A percentile compares a stretch with the other conserved stretches of the same genome.
phyloP scores from a whole-genome alignment of 2,888 invertebrate species.

The Physocephala rufipes region DNA sequence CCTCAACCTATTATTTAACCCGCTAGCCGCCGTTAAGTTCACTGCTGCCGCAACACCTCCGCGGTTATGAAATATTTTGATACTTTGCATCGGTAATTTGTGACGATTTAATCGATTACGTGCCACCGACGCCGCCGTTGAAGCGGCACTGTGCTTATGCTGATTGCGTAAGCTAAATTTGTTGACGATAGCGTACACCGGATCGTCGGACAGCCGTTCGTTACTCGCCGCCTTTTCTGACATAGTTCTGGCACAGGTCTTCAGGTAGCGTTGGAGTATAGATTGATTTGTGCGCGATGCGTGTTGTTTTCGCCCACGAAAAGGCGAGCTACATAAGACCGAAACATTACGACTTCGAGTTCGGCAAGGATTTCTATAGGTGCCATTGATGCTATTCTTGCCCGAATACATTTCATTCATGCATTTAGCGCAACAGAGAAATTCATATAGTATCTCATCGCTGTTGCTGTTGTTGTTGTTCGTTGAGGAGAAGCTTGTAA shows the following conservation, averaged over 20 bases:
- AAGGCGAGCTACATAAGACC: conserved; percentile 1
- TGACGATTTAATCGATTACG: conserved; percentile 52
- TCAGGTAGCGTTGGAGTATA: conserved; percentile 55
- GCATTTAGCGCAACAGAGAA: conserved; percentile 66
- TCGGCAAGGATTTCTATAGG: background rate
- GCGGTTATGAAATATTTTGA: conserved; percentile 63
- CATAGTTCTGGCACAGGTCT: conserved; percentile 47
- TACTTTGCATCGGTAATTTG: conserved; percentile 64
- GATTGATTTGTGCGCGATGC: conserved; percentile 41
- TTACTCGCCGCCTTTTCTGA: conserved; percentile 34
- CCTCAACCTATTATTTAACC: conserved; percentile 30
- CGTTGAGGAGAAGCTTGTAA: conserved; percentile 52
- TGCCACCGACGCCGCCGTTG: conserved; percentile 50
- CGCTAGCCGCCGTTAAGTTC: conserved; percentile 9
- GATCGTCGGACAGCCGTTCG: conserved; percentile 50
- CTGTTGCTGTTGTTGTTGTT: conserved; percentile 21
- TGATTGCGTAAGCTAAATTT: conserved; percentile 60
- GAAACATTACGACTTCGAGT: conserved; percentile 6
- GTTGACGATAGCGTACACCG: conserved; percentile 61
- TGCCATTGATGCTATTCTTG: conserved; percentile 33
- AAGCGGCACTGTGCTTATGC: conserved; percentile 49
- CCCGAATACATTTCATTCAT: conserved; percentile 57
- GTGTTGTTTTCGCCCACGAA: conserved; percentile 37
- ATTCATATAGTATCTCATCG: conserved; percentile 63
- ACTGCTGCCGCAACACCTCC: conserved; percentile 24